Evolutionary conservation across 2,888 invertebrate species (phyloP).

Genomic region (Rhagophthalmus giganteus): DNA sequence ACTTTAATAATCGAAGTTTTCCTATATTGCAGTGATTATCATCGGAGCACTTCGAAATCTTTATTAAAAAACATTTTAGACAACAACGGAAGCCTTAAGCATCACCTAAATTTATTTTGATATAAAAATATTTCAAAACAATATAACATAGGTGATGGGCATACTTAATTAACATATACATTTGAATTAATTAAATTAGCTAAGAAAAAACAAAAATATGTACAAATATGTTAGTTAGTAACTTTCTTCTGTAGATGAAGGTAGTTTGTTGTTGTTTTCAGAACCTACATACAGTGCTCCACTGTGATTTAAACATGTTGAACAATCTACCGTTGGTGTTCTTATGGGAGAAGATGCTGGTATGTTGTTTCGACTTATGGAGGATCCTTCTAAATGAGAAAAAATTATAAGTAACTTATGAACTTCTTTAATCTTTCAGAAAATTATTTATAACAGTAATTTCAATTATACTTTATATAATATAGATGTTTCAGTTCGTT

Average conservation of each 20-base stretch:
- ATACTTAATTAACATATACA: not conserved
- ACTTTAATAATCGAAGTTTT: not conserved
- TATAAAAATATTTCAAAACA: too few species aligned
- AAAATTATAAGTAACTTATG: not conserved
- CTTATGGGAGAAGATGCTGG: conserved; percentile 17
- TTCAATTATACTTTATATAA: too few species aligned
- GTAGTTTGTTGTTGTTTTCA: conserved; percentile 29
- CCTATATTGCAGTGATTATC: too few species aligned
- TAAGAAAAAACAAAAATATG: conserved; percentile 10
- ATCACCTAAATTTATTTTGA: too few species aligned
- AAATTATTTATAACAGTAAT: too few species aligned
- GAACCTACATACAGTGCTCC: conserved; percentile 20
- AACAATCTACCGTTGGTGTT: conserved; percentile 18
- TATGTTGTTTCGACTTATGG: conserved; percentile 9
- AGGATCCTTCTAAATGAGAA: conserved; percentile 17
- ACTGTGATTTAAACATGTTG: conserved; percentile 25
- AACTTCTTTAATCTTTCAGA: too few species aligned
- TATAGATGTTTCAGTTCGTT: too few species aligned
- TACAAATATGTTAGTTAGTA: too few species aligned
- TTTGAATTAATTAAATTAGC: conserved; percentile 5
- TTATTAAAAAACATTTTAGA: not conserved
- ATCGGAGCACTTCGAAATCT: too few species aligned
- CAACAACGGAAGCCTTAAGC: too few species aligned
- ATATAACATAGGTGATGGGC: not conserved
- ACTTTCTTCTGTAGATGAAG: conserved; percentile 19